Conservation (phyloP, 2,113 vertebrate genomes). For the Rhinichthys klamathensis region DNA sequence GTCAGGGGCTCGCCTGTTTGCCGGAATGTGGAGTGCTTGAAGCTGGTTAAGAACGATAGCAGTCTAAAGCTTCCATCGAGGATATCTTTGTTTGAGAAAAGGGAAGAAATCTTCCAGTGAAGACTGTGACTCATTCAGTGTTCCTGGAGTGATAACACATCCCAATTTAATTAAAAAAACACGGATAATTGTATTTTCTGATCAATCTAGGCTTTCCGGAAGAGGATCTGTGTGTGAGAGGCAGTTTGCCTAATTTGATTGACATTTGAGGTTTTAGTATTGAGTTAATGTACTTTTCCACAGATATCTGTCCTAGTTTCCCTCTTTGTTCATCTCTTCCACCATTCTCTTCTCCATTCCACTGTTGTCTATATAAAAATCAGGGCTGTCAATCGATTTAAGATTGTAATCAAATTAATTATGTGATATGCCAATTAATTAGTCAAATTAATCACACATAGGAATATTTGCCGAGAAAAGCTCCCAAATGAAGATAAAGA, state of each 20-base stretch:
- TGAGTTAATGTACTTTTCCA: conserved; percentile 62
- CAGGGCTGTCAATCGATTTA: neutral
- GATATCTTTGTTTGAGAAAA: conserved; percentile 6
- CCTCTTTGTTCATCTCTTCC: conserved; percentile 41
- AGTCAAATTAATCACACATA: neutral
- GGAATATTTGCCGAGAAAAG: neutral
- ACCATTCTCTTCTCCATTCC: conserved; percentile 39
- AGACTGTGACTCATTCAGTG: conserved; percentile 1
- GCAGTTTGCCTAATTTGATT: conserved; percentile 9
- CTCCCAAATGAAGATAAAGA: neutral
- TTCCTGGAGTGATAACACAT: neutral
- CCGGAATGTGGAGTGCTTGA: conserved; percentile 38
- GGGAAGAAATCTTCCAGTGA: neutral
- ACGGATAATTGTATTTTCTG: neutral
- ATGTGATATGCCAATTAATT: neutral
- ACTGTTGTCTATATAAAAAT: conserved; percentile 49
- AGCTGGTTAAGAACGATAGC: conserved; percentile 55
- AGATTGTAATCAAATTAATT: conserved; percentile 16
- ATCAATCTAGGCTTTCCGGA: neutral
- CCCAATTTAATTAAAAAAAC: neutral
- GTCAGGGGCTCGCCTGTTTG: conserved; percentile 51
- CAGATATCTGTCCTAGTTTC: conserved; percentile 73
- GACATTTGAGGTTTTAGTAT: conserved; percentile 11
- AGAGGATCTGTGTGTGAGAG: neutral
- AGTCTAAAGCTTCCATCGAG: neutral